Conservation (phyloP, 2,113 vertebrate genomes). For the Chaetops frenatus region DNA sequence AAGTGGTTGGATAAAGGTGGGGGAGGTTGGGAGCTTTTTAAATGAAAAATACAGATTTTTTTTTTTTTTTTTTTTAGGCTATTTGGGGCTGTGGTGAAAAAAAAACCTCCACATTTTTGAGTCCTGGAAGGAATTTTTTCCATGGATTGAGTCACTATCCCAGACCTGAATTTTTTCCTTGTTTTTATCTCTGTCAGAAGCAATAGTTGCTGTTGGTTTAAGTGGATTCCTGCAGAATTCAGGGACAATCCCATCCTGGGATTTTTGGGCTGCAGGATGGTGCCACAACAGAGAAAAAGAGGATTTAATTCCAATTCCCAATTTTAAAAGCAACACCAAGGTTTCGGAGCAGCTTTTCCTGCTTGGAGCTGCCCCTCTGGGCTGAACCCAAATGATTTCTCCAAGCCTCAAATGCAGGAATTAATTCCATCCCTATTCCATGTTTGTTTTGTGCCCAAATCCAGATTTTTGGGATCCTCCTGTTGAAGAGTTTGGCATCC, state of each 20-base stretch:
- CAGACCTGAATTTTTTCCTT: background rate
- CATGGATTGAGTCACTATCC: background rate
- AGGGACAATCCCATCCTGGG: background rate
- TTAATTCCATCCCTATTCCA: fast-evolving
- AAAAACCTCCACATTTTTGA: background rate
- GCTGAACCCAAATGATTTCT: background rate
- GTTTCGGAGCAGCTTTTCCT: background rate
- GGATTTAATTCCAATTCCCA: background rate
- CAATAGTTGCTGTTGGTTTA: background rate
- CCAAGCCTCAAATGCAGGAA: background rate
- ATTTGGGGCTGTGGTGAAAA: background rate
- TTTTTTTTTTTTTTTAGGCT: background rate
- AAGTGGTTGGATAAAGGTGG: background rate
- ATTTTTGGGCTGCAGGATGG: too few relatives aligned
- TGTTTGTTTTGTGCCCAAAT: fast-evolving
- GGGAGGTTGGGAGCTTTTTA: background rate
- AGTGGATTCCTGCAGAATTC: background rate
- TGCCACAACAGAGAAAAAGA: background rate
- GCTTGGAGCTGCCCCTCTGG: background rate
- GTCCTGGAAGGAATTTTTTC: background rate
- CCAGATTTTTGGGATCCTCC: background rate
- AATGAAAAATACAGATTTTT: too few relatives aligned
- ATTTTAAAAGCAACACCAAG: fast-evolving
- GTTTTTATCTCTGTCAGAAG: background rate
- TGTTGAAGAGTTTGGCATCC: background rate